phyloP scores from a whole-genome alignment of 2,888 invertebrate genomes.

The Thymelicus acteon region DNA sequence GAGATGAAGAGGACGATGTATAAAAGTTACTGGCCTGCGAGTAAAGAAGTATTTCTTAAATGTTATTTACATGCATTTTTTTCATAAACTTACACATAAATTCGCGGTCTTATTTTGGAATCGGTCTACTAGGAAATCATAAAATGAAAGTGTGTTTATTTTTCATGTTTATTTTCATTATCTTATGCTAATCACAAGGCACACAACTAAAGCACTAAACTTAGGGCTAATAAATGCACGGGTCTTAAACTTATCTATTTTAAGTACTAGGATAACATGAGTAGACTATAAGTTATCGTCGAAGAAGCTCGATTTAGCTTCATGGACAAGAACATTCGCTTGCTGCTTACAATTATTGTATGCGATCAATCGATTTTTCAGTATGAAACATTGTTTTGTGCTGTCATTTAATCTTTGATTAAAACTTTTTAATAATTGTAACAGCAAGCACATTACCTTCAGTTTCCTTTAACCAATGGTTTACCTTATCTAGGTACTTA shows the following conservation, averaged over 20 bases:
- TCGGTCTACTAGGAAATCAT: neutral
- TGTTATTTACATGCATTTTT: no score
- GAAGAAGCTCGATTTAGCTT: conserved; percentile 59
- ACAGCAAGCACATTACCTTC: conserved; percentile 5
- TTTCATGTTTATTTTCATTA: conserved; percentile 11
- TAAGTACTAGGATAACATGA: conserved; percentile 20
- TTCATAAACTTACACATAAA: no score
- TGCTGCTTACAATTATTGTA: conserved; percentile 51
- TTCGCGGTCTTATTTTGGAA: no score
- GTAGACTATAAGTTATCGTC: conserved; percentile 49
- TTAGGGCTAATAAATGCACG: conserved; percentile 47
- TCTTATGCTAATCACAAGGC: conserved; percentile 24
- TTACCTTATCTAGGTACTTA: no score
- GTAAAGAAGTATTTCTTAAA: no score
- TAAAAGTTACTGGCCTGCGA: no score
- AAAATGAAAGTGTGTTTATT: neutral
- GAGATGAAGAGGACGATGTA: no score
- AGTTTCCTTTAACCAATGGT: conserved; percentile 7
- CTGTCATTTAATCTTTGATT: no score
- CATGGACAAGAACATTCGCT: conserved; percentile 61
- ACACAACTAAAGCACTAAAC: conserved; percentile 22
- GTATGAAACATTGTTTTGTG: no score
- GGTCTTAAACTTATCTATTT: conserved; percentile 4
- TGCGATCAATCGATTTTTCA: no score
- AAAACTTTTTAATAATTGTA: neutral